Base-by-base conservation (phyloP, 2,113 vertebrate species). In the Bagarius yarrelli region DNA sequence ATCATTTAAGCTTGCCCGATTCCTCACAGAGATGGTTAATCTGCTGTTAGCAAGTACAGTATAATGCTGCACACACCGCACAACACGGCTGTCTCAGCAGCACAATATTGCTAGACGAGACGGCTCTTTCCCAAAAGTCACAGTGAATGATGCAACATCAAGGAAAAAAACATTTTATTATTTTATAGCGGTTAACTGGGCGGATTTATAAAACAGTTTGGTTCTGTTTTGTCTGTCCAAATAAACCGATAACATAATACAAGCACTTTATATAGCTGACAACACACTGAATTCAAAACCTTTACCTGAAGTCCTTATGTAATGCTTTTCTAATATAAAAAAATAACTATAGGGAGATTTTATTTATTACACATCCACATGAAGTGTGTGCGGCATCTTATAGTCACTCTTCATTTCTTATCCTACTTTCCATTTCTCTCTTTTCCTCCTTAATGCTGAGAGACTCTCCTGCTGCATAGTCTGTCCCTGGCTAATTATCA, bases 401-500 rank as follows among this genome's bases (percentile, higher is more conserved):
- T 13, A 15, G 5, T 30, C 34, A 30, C 30, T 36, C 36, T 32
- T 53, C 55, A 76, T 63, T 70, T 67, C 32, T 77, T 16, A 57
- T 78, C 55, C 40, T 55, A 13, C 55, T 25, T 34, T 60, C 56
- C 19, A 34, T 53, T 64, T 80, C 52, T 69, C 72, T 82, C 55
- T 77, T 71, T 75, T 56, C 57, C 25, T 36, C 34, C 63, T 79
- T 73, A 77, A 81, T 72, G 83, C 57, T 82, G 77, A 76, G 67
- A 84, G 70, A 76, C 80, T 82, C 82, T 78, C 75, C 84, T 79
- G 69, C 82, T 87, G 85, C 60, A 85, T 80, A 40, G 78, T 69
- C 72, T 83, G 86, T 86, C 86, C 85, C 86, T 85, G 79, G 80
- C 86, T 87, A 88, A 88, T 88, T 87, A 88, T 85, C 87, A 87